Evolutionary conservation across 2,797 vertebrate genomes (phyloP).

Genomic region (Hydrocynus forskahlii): DNA sequence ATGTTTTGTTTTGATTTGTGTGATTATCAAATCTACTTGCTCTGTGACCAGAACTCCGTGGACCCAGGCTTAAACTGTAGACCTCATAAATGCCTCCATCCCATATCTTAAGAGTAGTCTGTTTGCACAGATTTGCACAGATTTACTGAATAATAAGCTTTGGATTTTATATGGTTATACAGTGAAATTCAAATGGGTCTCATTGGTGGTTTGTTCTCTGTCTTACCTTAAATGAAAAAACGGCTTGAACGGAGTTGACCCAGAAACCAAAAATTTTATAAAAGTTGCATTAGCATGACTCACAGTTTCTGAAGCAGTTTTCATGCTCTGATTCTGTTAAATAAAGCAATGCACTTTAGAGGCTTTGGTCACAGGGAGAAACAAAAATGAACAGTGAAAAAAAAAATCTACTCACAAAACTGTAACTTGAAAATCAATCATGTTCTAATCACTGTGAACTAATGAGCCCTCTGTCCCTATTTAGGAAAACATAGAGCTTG

Average conservation of each 20-base stretch:
- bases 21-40: constrained; percentile 34
- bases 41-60: constrained; percentile 34
- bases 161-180: background rate
- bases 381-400: background rate
- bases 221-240: too few species aligned
- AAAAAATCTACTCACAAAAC: background rate
- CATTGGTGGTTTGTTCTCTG: too few species aligned
- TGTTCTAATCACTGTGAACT: constrained; percentile 59
- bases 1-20: background rate
- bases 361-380: background rate
- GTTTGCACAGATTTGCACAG: too few species aligned
- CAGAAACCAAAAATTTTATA: background rate
- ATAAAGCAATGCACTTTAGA: background rate
- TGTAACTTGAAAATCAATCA: constrained; percentile 31
- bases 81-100: background rate
- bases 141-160: background rate
- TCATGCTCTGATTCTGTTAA: background rate
- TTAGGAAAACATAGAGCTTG: constrained; percentile 96
- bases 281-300: background rate
- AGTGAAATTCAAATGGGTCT: background rate
- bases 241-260: background rate
- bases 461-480: constrained; percentile 73
- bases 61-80: background rate
- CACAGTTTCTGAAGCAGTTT: background rate
- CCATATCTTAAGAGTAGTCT: too few species aligned